Percentiles rank a stretch among this genome's conserved stretches.
phyloP scores from a whole-genome alignment of 2,113 vertebrate genomes.

The Porphyrio hochstetteri region DNA sequence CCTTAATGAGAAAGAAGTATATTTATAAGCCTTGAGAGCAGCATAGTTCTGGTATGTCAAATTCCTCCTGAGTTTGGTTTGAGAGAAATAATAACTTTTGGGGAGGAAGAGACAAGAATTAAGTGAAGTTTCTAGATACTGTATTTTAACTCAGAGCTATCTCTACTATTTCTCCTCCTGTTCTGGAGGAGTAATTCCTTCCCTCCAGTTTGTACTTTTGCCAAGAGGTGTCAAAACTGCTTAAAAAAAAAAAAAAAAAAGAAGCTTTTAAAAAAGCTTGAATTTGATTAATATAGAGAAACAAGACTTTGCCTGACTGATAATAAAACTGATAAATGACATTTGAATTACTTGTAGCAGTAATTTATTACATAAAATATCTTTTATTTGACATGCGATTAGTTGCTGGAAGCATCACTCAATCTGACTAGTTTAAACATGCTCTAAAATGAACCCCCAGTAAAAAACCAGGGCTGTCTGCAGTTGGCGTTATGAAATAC shows the following conservation, averaged over 20 bases:
- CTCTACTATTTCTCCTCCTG: not conserved
- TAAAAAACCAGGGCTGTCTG: conserved; percentile 73
- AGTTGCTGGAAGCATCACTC: conserved; percentile 87
- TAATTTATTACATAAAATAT: conserved; percentile 92
- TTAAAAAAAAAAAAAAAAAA: conserved; percentile 53
- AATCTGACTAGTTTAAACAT: conserved; percentile 86
- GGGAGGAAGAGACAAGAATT: not conserved
- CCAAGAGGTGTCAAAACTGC: conserved; percentile 81
- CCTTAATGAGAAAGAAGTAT: not conserved
- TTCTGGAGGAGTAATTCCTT: conserved; percentile 52
- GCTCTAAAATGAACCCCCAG: conserved; percentile 80
- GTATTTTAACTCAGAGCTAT: not conserved
- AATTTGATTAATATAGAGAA: conserved; percentile 89
- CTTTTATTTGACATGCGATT: conserved; percentile 90
- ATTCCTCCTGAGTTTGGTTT: conserved; percentile 6
- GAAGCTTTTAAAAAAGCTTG: conserved; percentile 68
- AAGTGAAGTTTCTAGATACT: not conserved
- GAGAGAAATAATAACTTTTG: conserved; percentile 6
- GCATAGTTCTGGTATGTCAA: not conserved
- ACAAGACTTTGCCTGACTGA: conserved; percentile 87
- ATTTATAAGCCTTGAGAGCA: not conserved
- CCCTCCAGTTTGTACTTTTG: conserved; percentile 70
- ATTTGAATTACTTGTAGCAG: conserved; percentile 86
- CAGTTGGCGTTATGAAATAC: conserved; percentile 75
- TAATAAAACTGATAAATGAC: conserved; percentile 91